Conservation (phyloP, 2,113 vertebrate species). For the Laticauda laticaudata region DNA sequence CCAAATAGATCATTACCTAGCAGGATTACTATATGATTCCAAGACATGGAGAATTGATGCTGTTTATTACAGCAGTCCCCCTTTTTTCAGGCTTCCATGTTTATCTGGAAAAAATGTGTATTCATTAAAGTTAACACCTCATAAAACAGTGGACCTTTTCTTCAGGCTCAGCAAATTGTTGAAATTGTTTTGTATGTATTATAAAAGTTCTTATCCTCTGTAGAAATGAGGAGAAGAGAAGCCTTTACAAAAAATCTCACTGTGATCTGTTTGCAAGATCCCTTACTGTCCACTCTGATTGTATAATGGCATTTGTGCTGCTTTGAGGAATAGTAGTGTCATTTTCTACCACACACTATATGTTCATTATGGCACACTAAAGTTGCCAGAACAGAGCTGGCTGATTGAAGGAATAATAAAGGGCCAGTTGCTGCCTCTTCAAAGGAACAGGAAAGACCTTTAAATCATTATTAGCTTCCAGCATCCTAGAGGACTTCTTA, state of each 20-base stretch:
- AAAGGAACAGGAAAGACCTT: neutral
- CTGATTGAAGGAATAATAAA: neutral
- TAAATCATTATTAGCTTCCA: neutral
- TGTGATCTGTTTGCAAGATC: neutral
- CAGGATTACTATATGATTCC: neutral
- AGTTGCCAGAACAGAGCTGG: neutral
- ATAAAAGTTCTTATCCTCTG: neutral
- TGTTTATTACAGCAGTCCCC: neutral
- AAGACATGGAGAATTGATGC: neutral
- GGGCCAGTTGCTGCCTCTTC: neutral
- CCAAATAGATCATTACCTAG: neutral
- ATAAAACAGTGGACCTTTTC: neutral
- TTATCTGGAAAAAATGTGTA: neutral
- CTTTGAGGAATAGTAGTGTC: neutral
- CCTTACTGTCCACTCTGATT: neutral
- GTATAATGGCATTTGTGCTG: neutral
- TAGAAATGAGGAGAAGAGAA: neutral
- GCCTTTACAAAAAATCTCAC: neutral
- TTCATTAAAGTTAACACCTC: neutral
- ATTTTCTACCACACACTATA: neutral
- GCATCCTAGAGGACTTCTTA: neutral
- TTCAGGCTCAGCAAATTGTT: neutral
- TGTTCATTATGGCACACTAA: neutral
- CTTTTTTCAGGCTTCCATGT: neutral
- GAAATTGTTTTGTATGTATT: neutral